These are phyloP conservation scores for Sepioteuthis lessoniana DNA, from an alignment of 2,888 invertebrate species.

Conservation along the genomic window DNA sequence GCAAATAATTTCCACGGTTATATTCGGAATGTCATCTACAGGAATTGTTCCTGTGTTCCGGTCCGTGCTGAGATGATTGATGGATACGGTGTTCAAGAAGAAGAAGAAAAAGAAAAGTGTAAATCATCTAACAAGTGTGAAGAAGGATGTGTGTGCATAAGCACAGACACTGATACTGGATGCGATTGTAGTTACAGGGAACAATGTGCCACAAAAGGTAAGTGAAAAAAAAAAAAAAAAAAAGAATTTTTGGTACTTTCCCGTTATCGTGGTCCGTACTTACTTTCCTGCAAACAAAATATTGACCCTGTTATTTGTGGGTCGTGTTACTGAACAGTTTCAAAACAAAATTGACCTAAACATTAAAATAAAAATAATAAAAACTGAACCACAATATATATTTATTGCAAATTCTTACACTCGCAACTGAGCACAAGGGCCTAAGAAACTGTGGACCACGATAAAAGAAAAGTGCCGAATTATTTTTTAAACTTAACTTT, in stretches of 20 bases:
- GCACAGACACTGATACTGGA: slow-evolving; percentile 63
- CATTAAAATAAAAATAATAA: too few species aligned
- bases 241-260: background rate
- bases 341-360: too few species aligned
- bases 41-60: slow-evolving; percentile 70
- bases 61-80: slow-evolving; percentile 61
- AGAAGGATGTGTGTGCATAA: slow-evolving; percentile 70
- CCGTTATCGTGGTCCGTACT: too few species aligned
- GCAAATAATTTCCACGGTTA: slow-evolving; percentile 62
- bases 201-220: slow-evolving; percentile 63
- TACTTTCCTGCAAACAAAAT: too few species aligned
- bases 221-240: slow-evolving; percentile 50
- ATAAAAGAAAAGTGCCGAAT: too few species aligned
- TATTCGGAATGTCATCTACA: slow-evolving; percentile 71
- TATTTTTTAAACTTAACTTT: too few species aligned
- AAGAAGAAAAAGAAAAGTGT: slow-evolving; percentile 67
- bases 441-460: too few species aligned
- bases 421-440: too few species aligned
- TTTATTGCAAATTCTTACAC: too few species aligned
- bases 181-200: slow-evolving; percentile 66
- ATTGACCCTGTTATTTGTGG: too few species aligned
- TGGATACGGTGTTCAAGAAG: slow-evolving; percentile 55
- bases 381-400: too few species aligned
- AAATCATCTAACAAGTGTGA: slow-evolving; percentile 64
- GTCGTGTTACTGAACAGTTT: too few species aligned